phyloP scores from a whole-genome alignment of 2,888 invertebrate genomes.

The Blastobasis lacticolella region DNA sequence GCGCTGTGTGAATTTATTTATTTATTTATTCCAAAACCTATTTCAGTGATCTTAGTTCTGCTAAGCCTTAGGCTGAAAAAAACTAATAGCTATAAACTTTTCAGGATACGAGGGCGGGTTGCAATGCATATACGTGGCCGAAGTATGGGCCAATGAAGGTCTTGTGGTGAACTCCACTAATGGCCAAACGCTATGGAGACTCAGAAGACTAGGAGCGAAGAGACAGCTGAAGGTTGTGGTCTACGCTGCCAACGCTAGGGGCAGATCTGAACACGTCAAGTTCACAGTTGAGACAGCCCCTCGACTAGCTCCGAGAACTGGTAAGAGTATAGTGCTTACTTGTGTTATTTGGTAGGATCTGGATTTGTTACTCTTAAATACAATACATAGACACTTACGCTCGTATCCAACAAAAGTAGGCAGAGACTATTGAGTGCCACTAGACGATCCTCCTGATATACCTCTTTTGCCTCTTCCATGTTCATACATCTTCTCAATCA shows the following conservation, averaged over 20 bases:
- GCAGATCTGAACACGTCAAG: slow-evolving; percentile 82
- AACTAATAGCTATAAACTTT: slow-evolving; percentile 1
- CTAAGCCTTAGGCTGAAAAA: no score
- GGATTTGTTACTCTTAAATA: no score
- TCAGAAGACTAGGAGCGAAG: slow-evolving; percentile 84
- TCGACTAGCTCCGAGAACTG: slow-evolving; percentile 50
- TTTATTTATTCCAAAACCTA: no score
- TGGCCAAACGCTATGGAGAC: slow-evolving; percentile 82
- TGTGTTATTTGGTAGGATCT: no score
- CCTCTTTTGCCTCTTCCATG: no score
- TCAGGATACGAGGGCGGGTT: slow-evolving; percentile 86
- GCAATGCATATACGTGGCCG: slow-evolving; percentile 80
- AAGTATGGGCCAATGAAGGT: slow-evolving; percentile 78
- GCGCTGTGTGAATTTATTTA: no score
- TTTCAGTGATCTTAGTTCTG: no score
- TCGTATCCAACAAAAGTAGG: no score
- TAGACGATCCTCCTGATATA: no score
- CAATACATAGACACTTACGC: no score
- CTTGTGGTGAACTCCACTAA: slow-evolving; percentile 81
- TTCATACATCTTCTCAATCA: no score
- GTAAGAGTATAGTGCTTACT: slow-evolving; percentile 23
- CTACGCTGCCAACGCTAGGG: slow-evolving; percentile 89
- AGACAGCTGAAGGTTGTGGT: slow-evolving; percentile 84
- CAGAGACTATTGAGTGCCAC: no score
- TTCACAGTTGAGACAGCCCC: slow-evolving; percentile 57